These are phyloP conservation scores for Cotesia chilonis DNA, from an alignment of 1,140 invertebrate genomes.

Conservation along the genomic window DNA sequence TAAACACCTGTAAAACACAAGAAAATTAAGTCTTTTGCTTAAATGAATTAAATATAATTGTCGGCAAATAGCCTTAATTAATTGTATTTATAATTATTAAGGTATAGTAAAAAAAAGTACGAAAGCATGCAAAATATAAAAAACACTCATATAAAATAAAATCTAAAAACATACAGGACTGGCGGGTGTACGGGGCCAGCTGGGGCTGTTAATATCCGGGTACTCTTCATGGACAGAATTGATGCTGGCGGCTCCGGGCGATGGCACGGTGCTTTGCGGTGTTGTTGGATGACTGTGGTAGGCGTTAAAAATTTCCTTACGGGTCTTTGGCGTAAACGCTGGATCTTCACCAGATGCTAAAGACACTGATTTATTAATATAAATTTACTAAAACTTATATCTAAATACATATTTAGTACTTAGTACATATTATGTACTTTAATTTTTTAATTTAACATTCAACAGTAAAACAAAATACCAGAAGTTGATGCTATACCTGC, in stretches of 20 bases:
- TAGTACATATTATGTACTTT: no score
- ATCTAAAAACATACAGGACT: conserved; percentile 78
- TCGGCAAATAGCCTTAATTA: not conserved
- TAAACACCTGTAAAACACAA: conserved; percentile 81
- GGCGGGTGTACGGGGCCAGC: conserved; percentile 87
- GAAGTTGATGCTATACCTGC: conserved; percentile 70
- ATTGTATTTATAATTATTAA: not conserved
- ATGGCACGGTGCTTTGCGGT: conserved; percentile 77
- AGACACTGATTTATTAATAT: conserved; percentile 16
- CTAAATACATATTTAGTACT: not conserved
- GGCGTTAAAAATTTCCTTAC: conserved; percentile 71
- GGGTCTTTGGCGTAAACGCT: conserved; percentile 78
- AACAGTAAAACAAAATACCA: not conserved
- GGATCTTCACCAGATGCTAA: conserved; percentile 86
- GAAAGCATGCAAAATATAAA: conserved; percentile 10
- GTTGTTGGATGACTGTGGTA: conserved; percentile 77
- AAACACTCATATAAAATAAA: conserved; percentile 8
- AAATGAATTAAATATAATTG: conserved; percentile 40
- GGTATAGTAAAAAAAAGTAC: conserved; percentile 5
- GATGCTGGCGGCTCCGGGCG: conserved; percentile 83
- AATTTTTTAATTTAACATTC: not conserved
- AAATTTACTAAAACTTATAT: not conserved
- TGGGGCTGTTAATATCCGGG: conserved; percentile 84
- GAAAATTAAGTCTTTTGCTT: conserved; percentile 56
- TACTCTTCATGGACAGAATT: conserved; percentile 90